Base-by-base conservation (phyloP, 1,140 invertebrate species). In the Tribolium castaneum region DNA sequence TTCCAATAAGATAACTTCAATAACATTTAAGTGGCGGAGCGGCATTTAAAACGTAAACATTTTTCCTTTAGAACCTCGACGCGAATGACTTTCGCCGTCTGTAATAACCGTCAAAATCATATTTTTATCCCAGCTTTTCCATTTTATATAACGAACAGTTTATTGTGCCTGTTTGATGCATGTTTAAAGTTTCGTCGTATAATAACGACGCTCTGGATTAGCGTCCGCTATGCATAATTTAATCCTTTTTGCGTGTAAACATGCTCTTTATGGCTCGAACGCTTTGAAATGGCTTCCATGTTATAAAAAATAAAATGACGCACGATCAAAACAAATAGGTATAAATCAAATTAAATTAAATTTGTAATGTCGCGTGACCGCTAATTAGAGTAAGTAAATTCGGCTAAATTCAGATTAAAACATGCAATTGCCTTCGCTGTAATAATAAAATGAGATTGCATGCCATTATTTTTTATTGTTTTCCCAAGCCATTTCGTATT, bases 161-260 rank as follows among this genome's bases (percentile, higher is more conserved):
- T 56, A 56, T 59, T 59, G 54, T 59, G 14, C 54, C 54, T n/a
- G 54, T 25, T 59, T 59, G 54, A 59, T 59, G 54, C 54, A 59
- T 30, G 54, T 30, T 59, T 59, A 59, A 59, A 59, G 54, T 59
- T 59, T 59, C 54, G 13, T 59, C 7, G 54, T 59, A 30, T 59
- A 59, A 59, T 59, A 59, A 59, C 54, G 54, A 59, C 16, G 54
- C 54, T 22, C 54, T 22, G 22, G 54, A 59, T 59, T 59, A 59
- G 22, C 54, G 54, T 19, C 54, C 14, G 54, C 19, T 22, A 30
- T 59, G 54, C 54, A 59, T 59, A 59, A 59, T 59, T 59, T 59
- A 59, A 59, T 59, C 54, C 54, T 59, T 59, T 59, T 59, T 59
- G 54, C 54, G 54, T 59, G 54, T 59, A 59, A 59, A 59, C 54